Percentiles rank a stretch among this genome's conserved stretches.
phyloP scores from a whole-genome alignment of 2,113 vertebrate genomes.

The Lasiurus borealis region DNA sequence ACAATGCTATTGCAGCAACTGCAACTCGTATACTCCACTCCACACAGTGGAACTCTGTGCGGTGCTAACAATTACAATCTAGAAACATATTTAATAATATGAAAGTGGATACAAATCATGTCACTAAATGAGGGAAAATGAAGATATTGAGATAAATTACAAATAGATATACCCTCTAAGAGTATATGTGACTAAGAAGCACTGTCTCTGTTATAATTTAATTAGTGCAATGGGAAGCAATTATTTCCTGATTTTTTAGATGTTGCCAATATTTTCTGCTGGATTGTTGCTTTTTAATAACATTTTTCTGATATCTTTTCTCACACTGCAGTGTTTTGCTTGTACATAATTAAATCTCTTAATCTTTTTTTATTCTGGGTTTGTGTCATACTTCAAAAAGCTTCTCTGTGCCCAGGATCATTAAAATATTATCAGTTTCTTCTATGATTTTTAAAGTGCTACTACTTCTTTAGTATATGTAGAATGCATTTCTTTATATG shows the following conservation, averaged over 20 bases:
- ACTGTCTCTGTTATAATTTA: slow-evolving; percentile 6
- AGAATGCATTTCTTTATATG: not conserved
- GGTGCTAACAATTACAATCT: not conserved
- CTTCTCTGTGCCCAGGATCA: not conserved
- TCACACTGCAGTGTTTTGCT: not conserved
- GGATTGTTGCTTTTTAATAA: not conserved
- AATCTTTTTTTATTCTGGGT: not conserved
- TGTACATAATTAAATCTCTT: slow-evolving; percentile 6
- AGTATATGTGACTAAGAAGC: not conserved
- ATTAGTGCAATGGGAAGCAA: not conserved
- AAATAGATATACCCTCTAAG: not conserved
- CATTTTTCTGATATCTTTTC: slow-evolving; percentile 1
- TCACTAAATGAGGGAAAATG: not conserved
- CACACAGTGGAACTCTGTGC: not conserved
- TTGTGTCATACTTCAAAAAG: not conserved
- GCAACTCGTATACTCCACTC: not conserved
- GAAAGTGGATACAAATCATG: slow-evolving; percentile 41
- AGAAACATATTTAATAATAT: not conserved
- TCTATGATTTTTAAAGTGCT: not conserved
- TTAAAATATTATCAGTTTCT: slow-evolving; percentile 48
- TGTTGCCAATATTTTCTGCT: slow-evolving; percentile 30
- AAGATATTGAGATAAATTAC: not conserved
- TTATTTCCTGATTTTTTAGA: slow-evolving; percentile 46
- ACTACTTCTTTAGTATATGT: not conserved
- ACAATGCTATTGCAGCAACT: not conserved